Conservation (phyloP, 2,888 invertebrate species). For the Druceiella hillmani region DNA sequence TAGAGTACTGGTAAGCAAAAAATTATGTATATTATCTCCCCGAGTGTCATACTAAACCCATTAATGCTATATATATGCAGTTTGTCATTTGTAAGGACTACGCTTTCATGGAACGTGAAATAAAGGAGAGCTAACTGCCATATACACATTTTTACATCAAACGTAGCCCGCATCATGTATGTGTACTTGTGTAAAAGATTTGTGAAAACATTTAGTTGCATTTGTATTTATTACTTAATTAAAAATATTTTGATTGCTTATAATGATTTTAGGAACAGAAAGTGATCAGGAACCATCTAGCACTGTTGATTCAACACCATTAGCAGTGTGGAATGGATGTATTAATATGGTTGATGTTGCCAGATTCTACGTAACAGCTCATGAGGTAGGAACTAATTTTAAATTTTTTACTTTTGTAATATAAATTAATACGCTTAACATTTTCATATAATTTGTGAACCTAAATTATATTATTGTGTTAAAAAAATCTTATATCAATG, state of each 20-base stretch:
- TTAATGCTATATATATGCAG: too few relatives aligned
- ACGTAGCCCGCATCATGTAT: too few relatives aligned
- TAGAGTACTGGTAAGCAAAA: too few relatives aligned
- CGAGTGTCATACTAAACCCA: too few relatives aligned
- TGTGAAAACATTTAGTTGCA: too few relatives aligned
- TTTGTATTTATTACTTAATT: too few relatives aligned
- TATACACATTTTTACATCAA: too few relatives aligned
- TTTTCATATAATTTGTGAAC: not conserved
- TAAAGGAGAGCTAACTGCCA: too few relatives aligned
- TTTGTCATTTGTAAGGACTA: too few relatives aligned
- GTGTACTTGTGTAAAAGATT: too few relatives aligned
- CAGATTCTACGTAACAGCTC: slow-evolving; percentile 77
- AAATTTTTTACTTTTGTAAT: not conserved
- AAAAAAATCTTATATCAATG: slow-evolving; percentile 17
- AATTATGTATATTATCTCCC: too few relatives aligned
- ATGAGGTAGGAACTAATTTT: slow-evolving; percentile 52
- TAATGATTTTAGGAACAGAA: slow-evolving; percentile 44
- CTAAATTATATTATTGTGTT: not conserved
- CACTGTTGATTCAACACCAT: slow-evolving; percentile 55
- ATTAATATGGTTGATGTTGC: slow-evolving; percentile 90
- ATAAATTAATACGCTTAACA: not conserved
- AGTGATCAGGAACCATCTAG: slow-evolving; percentile 77
- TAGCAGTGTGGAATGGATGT: slow-evolving; percentile 73
- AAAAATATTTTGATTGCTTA: slow-evolving; percentile 5
- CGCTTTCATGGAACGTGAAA: too few relatives aligned